These are phyloP conservation scores for Andrena chrysosceles DNA, from an alignment of 2,888 invertebrate species.

Conservation along the genomic window DNA sequence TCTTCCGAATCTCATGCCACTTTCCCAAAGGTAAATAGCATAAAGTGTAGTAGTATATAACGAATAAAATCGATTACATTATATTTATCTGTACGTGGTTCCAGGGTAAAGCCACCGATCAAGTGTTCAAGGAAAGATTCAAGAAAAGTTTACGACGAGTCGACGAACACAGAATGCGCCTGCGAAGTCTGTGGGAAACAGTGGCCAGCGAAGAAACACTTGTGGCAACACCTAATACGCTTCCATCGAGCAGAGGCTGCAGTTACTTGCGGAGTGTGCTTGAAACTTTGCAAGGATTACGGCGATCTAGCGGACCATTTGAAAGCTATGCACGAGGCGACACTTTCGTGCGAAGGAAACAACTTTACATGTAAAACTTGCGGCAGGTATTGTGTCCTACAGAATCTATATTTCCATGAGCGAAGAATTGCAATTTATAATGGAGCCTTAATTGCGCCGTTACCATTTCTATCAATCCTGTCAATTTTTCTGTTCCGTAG, in stretches of 20 bases:
- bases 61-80: background rate
- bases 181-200: conserved; percentile 87
- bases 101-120: conserved; percentile 67
- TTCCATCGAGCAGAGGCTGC: conserved; percentile 87
- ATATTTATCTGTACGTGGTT: background rate
- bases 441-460: background rate
- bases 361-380: conserved; percentile 87
- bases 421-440: background rate
- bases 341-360: conserved; percentile 86
- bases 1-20: conserved; percentile 81
- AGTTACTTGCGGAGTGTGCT: conserved; percentile 87
- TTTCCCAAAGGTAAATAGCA: conserved; percentile 66
- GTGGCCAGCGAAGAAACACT: conserved; percentile 88
- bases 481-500: conserved; percentile 2
- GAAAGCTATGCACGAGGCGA: conserved; percentile 85
- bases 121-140: conserved; percentile 83
- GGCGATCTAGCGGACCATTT: conserved; percentile 85
- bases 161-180: conserved; percentile 83
- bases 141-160: conserved; percentile 86
- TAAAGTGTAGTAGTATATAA: background rate
- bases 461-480: background rate
- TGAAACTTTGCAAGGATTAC: conserved; percentile 86
- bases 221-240: conserved; percentile 87
- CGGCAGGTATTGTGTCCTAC: conserved; percentile 76
- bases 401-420: background rate